These are phyloP conservation scores for Sciurus vulgaris DNA, from an alignment of 2,797 vertebrate species.

Conservation along the genomic window DNA sequence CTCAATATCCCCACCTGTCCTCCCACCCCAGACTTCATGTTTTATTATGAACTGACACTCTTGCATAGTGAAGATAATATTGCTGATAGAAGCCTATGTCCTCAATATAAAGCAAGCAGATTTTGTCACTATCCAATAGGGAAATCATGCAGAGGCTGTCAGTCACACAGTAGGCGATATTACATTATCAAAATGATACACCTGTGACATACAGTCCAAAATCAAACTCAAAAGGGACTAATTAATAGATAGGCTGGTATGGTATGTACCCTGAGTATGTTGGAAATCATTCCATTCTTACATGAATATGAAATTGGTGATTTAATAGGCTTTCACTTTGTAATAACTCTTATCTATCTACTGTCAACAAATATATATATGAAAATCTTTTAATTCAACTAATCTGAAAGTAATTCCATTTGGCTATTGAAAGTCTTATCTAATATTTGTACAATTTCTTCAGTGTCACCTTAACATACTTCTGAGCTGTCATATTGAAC, in stretches of 20 bases:
- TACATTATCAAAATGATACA: conserved; percentile 16
- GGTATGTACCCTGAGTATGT: neutral
- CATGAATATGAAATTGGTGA: conserved; percentile 50
- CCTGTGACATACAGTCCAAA: neutral
- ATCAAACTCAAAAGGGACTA: conserved; percentile 59
- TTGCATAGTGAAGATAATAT: conserved; percentile 24
- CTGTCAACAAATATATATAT: conserved; percentile 63
- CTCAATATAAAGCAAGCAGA: conserved; percentile 63
- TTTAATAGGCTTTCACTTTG: conserved; percentile 59
- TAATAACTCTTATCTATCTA: conserved; percentile 52
- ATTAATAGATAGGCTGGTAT: conserved; percentile 47
- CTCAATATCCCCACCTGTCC: neutral
- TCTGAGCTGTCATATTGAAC: neutral
- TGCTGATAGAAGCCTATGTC: conserved; percentile 28
- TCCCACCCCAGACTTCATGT: neutral
- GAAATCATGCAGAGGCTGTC: conserved; percentile 67
- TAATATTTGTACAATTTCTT: conserved; percentile 68
- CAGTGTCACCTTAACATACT: conserved; percentile 46
- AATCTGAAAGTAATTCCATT: conserved; percentile 60
- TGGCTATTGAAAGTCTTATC: conserved; percentile 19
- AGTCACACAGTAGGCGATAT: neutral
- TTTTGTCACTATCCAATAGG: conserved; percentile 69
- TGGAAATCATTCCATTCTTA: conserved; percentile 67
- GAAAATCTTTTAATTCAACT: conserved; percentile 72
- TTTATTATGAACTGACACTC: conserved; percentile 63